Conservation (phyloP, 2,888 invertebrate species). For the Rhorus exstirpatorius region DNA sequence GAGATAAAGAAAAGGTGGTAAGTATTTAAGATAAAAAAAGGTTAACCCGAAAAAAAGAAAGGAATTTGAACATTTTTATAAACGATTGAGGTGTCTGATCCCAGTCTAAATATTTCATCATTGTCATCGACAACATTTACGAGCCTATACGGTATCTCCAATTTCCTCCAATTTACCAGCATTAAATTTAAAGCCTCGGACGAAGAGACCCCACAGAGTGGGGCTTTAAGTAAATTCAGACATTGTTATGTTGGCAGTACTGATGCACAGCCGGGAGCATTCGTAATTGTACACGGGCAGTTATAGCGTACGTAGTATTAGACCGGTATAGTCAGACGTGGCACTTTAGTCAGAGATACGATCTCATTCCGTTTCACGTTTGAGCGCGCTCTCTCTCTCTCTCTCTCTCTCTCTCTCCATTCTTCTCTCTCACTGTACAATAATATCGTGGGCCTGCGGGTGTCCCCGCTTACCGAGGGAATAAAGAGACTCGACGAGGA, state of each 20-base stretch:
- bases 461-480: conserved; percentile 50
- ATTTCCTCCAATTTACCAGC: conserved; percentile 53
- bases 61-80: too few species aligned
- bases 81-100: too few species aligned
- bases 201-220: conserved; percentile 12
- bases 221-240: conserved; percentile 61
- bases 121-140: too few species aligned
- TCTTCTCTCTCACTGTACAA: conserved; percentile 46
- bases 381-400: conserved; percentile 20
- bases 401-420: conserved; percentile 12
- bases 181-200: conserved; percentile 62
- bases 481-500: conserved; percentile 62
- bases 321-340: conserved; percentile 66
- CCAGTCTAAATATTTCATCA: too few species aligned
- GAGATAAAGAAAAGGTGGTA: too few species aligned
- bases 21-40: too few species aligned
- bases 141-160: conserved; percentile 15
- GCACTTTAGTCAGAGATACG: conserved; percentile 68
- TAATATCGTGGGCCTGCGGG: conserved; percentile 60
- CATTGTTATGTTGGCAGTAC: conserved; percentile 63
- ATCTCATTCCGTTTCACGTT: conserved; percentile 67
- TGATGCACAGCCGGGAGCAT: conserved; percentile 60
- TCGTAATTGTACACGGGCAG: conserved; percentile 55
- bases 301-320: conserved; percentile 65
- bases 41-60: too few species aligned